Conservation (phyloP, 2,888 invertebrate genomes). For the Terebella lapidaria region DNA sequence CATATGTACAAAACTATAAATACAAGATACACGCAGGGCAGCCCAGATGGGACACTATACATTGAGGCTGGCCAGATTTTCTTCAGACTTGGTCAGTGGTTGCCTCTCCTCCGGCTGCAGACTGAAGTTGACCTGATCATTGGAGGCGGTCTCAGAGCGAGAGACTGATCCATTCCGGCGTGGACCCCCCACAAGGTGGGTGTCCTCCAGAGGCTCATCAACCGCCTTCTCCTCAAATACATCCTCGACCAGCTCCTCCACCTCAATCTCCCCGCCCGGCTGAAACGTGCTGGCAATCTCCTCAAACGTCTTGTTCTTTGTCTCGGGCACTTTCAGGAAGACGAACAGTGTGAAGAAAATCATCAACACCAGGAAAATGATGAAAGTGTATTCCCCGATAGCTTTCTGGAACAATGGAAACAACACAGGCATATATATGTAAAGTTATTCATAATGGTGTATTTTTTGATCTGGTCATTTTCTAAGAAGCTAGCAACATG, state of each 20-base stretch:
- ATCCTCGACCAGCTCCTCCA: slow-evolving; percentile 21
- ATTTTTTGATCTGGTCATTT: too few relatives aligned
- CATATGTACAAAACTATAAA: too few relatives aligned
- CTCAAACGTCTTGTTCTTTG: slow-evolving; percentile 30
- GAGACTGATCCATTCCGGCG: slow-evolving; percentile 8
- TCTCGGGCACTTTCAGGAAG: slow-evolving; percentile 30
- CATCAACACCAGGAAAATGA: slow-evolving; percentile 29
- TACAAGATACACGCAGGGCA: too few relatives aligned
- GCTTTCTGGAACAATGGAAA: slow-evolving; percentile 23
- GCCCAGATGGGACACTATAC: too few relatives aligned
- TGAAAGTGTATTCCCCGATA: slow-evolving; percentile 26
- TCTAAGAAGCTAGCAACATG: too few relatives aligned
- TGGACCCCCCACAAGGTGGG: background rate
- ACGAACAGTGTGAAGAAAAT: slow-evolving; percentile 26
- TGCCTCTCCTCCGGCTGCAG: slow-evolving; percentile 14
- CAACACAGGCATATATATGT: background rate
- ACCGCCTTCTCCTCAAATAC: slow-evolving; percentile 1
- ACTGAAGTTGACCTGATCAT: background rate
- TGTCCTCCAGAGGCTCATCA: background rate
- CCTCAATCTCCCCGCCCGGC: slow-evolving; percentile 19
- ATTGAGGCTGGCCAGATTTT: slow-evolving; percentile 7
- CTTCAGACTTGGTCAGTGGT: slow-evolving; percentile 16
- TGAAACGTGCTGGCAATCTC: slow-evolving; percentile 26
- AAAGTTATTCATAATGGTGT: too few relatives aligned
- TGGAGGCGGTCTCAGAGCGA: background rate